Evolutionary conservation across 2,797 vertebrate species (phyloP), one percentile per base, ranked within the genome.

Genomic region (Girardinus metallicus): DNA sequence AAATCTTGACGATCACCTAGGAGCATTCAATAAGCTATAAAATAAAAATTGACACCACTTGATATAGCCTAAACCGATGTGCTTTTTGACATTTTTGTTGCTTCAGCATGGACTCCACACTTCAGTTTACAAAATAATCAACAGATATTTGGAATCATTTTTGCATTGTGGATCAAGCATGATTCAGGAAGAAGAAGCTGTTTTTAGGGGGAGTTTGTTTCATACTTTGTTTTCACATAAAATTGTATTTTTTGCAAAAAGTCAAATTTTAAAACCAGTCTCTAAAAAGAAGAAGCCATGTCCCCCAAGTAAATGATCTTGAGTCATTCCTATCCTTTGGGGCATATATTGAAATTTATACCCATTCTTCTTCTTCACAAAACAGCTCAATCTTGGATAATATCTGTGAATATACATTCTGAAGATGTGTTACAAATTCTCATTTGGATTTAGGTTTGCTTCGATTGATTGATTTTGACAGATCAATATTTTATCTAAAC

Each of bases 201-300:
- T 5, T 18, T 47, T 81, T 43, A 74, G 2, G 18, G 21, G 64
- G 39, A 41, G 18, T 21, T 34, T 41, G 11, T 47, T 41, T 73
- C 21, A 47, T 5, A 68, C 7, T 36, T 44, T 36, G 55, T 60
- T 71, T 82, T n/a, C 41, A 55, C 4, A 31, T 34, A 4, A 39
- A 55, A 6, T 1, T 0, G 34, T 31, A n/a, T 73, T 29, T 29
- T 44, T 74, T 74, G 53, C 34, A 29, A 73, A 79, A 80, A 79
- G 34, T 44, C 44, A 77, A 60, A 75, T 81, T 80, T 57, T 77
- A 87, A 85, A 76, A 64, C 2, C 12, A 51, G 13, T 39, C 57
- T 80, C 73, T 36, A 23, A 49, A 15, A 18, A 47, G 0, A 46
- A 29, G 31, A 72, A 29, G 41, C 43, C 0, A n/a, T n/a, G n/a